Evolutionary conservation across 1,140 invertebrate species (phyloP).

Genomic region (Latrodectus geometricus): DNA sequence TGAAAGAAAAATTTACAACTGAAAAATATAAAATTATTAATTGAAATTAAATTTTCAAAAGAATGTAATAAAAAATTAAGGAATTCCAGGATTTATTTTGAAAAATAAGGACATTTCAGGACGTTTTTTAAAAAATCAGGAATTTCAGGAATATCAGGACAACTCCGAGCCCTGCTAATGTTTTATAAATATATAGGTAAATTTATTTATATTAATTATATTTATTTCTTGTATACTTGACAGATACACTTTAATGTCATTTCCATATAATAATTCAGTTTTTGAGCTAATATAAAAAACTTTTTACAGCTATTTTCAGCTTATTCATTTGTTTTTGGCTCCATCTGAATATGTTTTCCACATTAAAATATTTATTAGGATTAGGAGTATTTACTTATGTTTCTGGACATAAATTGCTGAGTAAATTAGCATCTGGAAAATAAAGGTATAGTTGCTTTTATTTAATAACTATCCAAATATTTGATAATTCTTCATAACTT

Average conservation of each 20-base stretch:
- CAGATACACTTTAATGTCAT: background rate
- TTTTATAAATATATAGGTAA: no score
- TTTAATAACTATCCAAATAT: no score
- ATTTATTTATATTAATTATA: background rate
- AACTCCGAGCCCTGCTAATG: no score
- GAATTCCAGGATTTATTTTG: no score
- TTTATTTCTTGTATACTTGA: background rate
- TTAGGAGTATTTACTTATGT: slow-evolving; percentile 89
- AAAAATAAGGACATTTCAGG: no score
- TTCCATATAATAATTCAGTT: background rate
- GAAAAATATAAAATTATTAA: no score
- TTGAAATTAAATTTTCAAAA: no score
- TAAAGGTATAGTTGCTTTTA: slow-evolving; percentile 1
- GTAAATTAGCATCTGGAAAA: slow-evolving; percentile 49
- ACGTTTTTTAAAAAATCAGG: no score
- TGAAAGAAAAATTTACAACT: no score
- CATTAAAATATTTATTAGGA: slow-evolving; percentile 88
- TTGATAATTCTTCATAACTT: no score
- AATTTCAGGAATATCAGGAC: no score
- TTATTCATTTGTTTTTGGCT: slow-evolving; percentile 93
- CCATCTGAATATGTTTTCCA: slow-evolving; percentile 94
- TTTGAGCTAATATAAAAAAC: slow-evolving; percentile 48
- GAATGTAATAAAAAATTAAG: no score
- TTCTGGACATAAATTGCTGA: slow-evolving; percentile 87
- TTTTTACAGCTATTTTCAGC: slow-evolving; percentile 79